These are phyloP conservation scores for Lordiphosa clarofinis DNA, from an alignment of 1,140 invertebrate genomes.

Conservation along the genomic window DNA sequence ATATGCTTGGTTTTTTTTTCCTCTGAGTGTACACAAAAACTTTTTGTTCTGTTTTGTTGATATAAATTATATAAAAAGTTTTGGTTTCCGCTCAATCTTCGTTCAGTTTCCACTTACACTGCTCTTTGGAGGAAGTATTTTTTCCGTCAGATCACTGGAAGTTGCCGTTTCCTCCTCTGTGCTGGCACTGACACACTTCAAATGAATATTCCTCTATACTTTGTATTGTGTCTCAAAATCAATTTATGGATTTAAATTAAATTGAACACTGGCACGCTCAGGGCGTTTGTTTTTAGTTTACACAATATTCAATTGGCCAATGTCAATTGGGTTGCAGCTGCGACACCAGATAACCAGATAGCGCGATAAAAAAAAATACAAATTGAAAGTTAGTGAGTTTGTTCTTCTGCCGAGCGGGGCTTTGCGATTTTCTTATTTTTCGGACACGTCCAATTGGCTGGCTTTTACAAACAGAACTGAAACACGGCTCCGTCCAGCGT, in stretches of 20 bases:
- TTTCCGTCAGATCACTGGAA: too few species aligned
- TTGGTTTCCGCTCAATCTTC: too few species aligned
- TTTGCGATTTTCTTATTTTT: conserved; percentile 11
- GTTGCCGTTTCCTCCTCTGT: background rate
- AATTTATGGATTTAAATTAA: conserved; percentile 27
- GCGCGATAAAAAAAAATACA: too few species aligned
- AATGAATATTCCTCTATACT: conserved; percentile 1
- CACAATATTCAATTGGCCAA: conserved; percentile 2
- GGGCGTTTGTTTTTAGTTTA: background rate
- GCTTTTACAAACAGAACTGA: conserved; percentile 66
- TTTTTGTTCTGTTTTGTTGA: too few species aligned
- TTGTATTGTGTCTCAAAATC: conserved; percentile 4
- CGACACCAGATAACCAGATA: too few species aligned
- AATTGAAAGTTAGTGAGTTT: background rate
- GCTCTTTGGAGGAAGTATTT: too few species aligned
- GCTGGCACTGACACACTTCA: conserved; percentile 1
- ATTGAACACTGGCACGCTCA: conserved; percentile 18
- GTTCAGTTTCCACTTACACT: too few species aligned
- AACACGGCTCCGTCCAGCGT: conserved; percentile 39
- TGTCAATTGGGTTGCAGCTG: too few species aligned
- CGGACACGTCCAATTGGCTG: conserved; percentile 57
- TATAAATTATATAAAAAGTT: too few species aligned
- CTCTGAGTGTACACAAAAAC: too few species aligned
- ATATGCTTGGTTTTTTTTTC: too few species aligned
- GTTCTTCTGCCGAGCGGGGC: background rate